Percentiles rank a stretch among this genome's conserved stretches.
These are phyloP conservation scores for Pantherophis vulpinus DNA, from an alignment of 2,797 vertebrate genomes.

Conservation along the genomic window DNA sequence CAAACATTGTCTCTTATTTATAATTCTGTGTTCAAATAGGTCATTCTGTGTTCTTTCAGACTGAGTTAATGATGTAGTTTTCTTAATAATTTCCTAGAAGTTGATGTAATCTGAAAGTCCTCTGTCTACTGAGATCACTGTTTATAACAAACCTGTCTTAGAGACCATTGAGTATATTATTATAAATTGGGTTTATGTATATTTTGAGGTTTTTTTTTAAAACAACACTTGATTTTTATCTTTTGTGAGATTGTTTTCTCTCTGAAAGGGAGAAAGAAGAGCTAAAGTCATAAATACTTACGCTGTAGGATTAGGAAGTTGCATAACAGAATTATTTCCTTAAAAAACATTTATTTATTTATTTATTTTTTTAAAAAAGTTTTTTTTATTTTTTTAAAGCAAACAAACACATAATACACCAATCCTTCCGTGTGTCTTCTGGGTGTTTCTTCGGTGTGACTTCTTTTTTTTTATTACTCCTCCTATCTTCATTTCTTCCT, in stretches of 20 bases:
- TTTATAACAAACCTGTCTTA: not conserved
- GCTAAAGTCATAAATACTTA: not conserved
- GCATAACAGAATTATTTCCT: not conserved
- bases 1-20: not conserved
- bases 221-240: not conserved
- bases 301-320: not conserved
- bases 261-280: not conserved
- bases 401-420: too few species aligned
- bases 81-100: not conserved
- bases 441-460: too few species aligned
- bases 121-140: not conserved
- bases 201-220: not conserved
- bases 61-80: not conserved
- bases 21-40: not conserved
- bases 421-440: too few species aligned
- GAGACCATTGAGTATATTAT: not conserved
- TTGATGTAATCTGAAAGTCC: not conserved
- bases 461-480: too few species aligned
- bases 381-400: too few species aligned
- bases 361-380: not conserved
- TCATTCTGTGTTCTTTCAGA: not conserved
- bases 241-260: not conserved
- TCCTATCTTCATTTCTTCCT: too few species aligned
- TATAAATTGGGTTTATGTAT: not conserved
- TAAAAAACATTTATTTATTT: not conserved